These are phyloP conservation scores for Leptinotarsa texana DNA, from an alignment of 1,140 invertebrate species.

Conservation along the genomic window DNA sequence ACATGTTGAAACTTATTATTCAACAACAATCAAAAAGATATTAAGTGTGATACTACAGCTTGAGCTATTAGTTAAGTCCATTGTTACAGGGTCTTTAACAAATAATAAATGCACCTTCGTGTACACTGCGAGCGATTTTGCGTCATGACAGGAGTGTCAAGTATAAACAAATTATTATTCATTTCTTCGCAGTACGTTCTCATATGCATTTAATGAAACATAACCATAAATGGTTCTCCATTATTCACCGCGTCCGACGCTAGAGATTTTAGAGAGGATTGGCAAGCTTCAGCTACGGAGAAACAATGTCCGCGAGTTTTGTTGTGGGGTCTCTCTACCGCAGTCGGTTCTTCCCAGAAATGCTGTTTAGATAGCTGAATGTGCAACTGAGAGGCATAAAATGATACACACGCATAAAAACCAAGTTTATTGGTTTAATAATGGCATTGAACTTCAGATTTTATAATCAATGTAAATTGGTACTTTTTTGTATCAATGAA, in stretches of 20 bases:
- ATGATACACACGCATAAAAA: not conserved
- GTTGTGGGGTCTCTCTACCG: not conserved
- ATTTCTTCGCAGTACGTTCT: not conserved
- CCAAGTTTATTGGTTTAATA: not conserved
- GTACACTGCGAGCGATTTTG: not conserved
- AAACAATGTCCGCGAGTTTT: not conserved
- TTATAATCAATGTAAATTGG: too few species aligned
- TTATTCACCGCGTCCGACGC: not conserved
- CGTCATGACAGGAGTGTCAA: conserved; percentile 1
- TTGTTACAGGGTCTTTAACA: too few species aligned
- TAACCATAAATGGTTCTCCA: not conserved
- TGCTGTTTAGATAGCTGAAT: not conserved
- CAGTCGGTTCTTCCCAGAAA: not conserved
- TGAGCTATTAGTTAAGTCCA: too few species aligned
- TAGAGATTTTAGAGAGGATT: not conserved
- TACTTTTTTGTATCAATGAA: too few species aligned
- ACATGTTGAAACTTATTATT: too few species aligned
- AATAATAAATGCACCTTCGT: too few species aligned
- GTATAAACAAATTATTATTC: not conserved
- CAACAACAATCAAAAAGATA: too few species aligned
- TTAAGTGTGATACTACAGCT: too few species aligned
- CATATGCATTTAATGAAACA: conserved; percentile 3
- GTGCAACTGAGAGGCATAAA: not conserved
- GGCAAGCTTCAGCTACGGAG: not conserved
- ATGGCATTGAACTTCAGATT: too few species aligned